Percentiles rank a stretch among this genome's conserved stretches.
These are phyloP conservation scores for Fringilla coelebs DNA, from an alignment of 2,797 vertebrate species.

Conservation along the genomic window DNA sequence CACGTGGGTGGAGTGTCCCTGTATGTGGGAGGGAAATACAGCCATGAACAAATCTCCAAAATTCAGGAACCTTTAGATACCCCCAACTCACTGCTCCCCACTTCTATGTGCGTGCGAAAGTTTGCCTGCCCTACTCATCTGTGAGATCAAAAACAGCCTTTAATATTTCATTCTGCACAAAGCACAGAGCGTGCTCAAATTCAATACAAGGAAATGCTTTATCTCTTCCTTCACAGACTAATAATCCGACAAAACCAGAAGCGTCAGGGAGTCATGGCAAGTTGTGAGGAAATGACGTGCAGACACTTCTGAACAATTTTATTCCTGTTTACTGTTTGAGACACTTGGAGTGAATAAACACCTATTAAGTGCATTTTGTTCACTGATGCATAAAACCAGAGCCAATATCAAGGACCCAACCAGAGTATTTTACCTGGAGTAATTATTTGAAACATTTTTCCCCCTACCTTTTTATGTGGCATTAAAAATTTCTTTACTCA, in stretches of 20 bases:
- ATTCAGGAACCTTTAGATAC: constrained; percentile 25
- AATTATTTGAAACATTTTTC: not conserved
- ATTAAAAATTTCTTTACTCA: not conserved
- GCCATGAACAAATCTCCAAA: not conserved
- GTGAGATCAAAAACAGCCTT: constrained; percentile 82
- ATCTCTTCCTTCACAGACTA: constrained; percentile 78
- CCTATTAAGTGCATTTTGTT: not conserved
- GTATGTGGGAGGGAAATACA: not conserved
- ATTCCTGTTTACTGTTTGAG: constrained; percentile 58
- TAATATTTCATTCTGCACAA: constrained; percentile 87
- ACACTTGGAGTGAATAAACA: constrained; percentile 41
- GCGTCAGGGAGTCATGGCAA: constrained; percentile 69
- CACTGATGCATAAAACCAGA: not conserved
- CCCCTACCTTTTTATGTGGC: not conserved
- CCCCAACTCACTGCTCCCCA: constrained; percentile 31
- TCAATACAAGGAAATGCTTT: constrained; percentile 82
- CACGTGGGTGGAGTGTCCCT: not conserved
- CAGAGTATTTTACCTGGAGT: not conserved
- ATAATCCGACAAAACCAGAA: constrained; percentile 73
- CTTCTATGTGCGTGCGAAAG: constrained; percentile 70
- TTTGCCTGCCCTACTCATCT: constrained; percentile 76
- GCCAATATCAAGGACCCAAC: not conserved
- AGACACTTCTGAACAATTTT: constrained; percentile 50
- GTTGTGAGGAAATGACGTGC: constrained; percentile 67
- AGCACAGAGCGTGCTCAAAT: constrained; percentile 80